Evolutionary conservation across 2,797 vertebrate species (phyloP).

Genomic region (Crossoptilon crossoptilon): DNA sequence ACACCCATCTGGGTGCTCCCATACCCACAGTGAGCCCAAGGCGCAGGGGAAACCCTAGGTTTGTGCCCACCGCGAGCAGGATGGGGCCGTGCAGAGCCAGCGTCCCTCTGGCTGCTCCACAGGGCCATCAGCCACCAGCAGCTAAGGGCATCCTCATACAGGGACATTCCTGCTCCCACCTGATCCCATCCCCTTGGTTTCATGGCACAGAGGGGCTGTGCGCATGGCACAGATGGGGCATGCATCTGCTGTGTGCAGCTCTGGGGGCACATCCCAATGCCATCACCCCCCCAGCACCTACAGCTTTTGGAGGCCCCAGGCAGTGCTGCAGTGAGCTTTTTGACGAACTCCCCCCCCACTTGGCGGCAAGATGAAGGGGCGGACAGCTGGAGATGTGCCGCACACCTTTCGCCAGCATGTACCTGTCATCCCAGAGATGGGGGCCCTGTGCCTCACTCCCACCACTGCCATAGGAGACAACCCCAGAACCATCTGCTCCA

Average conservation of each 20-base stretch:
- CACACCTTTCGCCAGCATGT: neutral
- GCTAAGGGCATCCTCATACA: neutral
- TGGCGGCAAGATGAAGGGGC: neutral
- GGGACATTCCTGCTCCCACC: neutral
- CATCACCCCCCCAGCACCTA: fast-evolving
- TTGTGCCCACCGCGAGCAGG: fast-evolving
- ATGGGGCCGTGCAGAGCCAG: neutral
- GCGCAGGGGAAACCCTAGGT: neutral
- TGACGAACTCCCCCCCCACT: neutral
- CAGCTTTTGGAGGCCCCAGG: neutral
- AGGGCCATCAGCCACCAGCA: fast-evolving
- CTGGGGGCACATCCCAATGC: neutral
- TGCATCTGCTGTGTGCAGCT: fast-evolving
- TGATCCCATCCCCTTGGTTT: neutral
- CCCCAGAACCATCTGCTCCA: neutral
- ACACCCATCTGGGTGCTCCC: neutral
- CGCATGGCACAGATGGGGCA: neutral
- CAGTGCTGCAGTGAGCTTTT: fast-evolving
- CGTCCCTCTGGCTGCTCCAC: neutral
- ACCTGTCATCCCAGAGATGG: constrained; percentile 28
- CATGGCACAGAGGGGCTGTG: neutral
- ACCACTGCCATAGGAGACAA: neutral
- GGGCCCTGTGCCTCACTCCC: neutral
- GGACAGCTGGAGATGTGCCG: neutral
- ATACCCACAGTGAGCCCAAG: fast-evolving